Evolutionary conservation across 2,888 invertebrate species (phyloP), one percentile per base, ranked within the genome.

Genomic region (Lepidocyrtoides sp.): DNA sequence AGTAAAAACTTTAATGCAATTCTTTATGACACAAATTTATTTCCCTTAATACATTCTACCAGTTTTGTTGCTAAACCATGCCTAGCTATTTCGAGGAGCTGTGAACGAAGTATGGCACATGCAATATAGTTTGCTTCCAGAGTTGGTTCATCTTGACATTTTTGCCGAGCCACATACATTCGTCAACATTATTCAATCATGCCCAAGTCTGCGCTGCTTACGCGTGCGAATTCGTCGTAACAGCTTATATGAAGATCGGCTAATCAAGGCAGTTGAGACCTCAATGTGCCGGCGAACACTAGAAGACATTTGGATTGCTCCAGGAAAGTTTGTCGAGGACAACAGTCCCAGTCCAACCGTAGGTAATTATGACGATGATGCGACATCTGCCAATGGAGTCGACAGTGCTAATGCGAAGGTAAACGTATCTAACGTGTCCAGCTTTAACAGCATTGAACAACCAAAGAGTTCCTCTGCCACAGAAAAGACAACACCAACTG

Each of bases 291-390:
- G 89, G 8, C 32, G 92, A 23, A 91, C 91, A 4, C 44, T 93
- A 0, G 92, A 93, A 51, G 92, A 93, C 44, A 29, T 93, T n/a
- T 93, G 93, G 93, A 92, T 93, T 20, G 91, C 92, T 17, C 92
- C 93, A 14, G 93, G 91, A 2, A 54, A 75, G 29, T 69, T 85
- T 36, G 36, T 26, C 5, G 86, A 77, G 1, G 23, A 10, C 44
- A 5, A 75, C 0, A 75, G 23, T 7, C 4, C 26, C 0, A 75
- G 23, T 7, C 4, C 26, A 48, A 48, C 10, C 5, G 36, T n/a
- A n/a, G n/a, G n/a, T n/a, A n/a, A n/a, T n/a, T n/a, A 48, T 26
- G 48, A 26, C 23, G 26, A 75, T 44, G 26, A 75, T 7, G 48
- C 44, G 5, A 75, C 26, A 23, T 26, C 75, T 7, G 12, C 48